Evolutionary conservation across 2,888 invertebrate genomes (phyloP), one percentile per base, ranked within the genome.

Genomic region (Allolobophora icterica): DNA sequence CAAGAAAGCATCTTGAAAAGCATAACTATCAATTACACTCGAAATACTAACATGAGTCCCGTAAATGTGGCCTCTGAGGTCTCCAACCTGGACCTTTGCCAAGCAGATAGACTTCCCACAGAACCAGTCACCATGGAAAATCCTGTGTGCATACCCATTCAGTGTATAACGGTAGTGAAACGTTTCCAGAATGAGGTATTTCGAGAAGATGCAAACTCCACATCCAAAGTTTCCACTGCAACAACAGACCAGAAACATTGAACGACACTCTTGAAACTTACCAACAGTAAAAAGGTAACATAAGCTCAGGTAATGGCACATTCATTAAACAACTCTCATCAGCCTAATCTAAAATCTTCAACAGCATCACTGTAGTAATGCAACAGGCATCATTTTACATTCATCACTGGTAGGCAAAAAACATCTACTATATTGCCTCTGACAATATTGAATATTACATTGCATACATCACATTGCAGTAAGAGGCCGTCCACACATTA

Each of bases 81-180:
- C 92, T 93, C 96, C 91, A 34, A 92, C 83, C 17, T 91, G 83
- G 19, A 93, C 92, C 89, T 93, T 94, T 89, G 94, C 95, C 91
- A 96, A 93, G 6, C 96, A 96, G 33, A 95, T 94, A 33, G 95
- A 98, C 96, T 99, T 99, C 11, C 99, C 99, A 84, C 98, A 99
- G 95, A 98, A 99, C 99, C 99, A 99, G 95, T 99, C 99, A 0
- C 98, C 99, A 95, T 99, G 99, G 93, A 98, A 98, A 92, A 99
- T 96, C 96, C 98, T 97, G 96, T 99, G 98, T 89, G 98, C 97
- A 95, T 99, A 99, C 6, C 99, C 99, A 96, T 99, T 99, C n/a
- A 99, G 96, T 34, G 98, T 97, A 97, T 98, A 99, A 93, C 97
- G 97, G 95, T 98, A 98, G 94, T 97, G 98, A 94, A 98, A 97